Percentiles rank a stretch among this genome's conserved stretches.
phyloP scores from a whole-genome alignment of 2,888 invertebrate genomes.

The Agonopterix arenella region DNA sequence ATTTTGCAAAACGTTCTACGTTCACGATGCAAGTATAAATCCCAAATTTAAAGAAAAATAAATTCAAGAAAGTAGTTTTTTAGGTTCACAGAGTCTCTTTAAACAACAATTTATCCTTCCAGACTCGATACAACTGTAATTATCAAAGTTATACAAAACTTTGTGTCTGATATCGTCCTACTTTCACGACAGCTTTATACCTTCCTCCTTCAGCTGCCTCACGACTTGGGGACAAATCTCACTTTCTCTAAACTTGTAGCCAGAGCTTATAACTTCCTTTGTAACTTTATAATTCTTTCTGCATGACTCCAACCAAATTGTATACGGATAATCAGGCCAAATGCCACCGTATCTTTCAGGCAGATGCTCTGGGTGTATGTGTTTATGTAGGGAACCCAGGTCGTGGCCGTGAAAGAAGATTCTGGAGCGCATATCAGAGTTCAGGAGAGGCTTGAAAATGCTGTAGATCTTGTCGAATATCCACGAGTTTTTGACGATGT shows the following conservation, averaged over 20 bases:
- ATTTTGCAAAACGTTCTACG: too few species aligned
- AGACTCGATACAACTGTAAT: too few species aligned
- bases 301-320: conserved; percentile 83
- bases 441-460: conserved; percentile 86
- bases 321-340: conserved; percentile 84
- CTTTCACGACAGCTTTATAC: conserved; percentile 38
- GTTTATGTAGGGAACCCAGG: conserved; percentile 83
- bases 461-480: conserved; percentile 86
- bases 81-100: too few species aligned
- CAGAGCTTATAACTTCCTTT: conserved; percentile 79
- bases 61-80: too few species aligned
- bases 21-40: too few species aligned
- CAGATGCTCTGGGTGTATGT: conserved; percentile 82
- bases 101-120: too few species aligned
- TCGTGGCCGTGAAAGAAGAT: conserved; percentile 85
- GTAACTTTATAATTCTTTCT: conserved; percentile 74
- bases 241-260: conserved; percentile 75
- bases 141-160: too few species aligned
- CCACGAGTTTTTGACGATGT: conserved; percentile 89
- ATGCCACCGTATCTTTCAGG: conserved; percentile 83
- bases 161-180: not conserved
- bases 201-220: conserved; percentile 49
- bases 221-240: conserved; percentile 53
- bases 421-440: conserved; percentile 79
- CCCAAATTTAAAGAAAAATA: too few species aligned